phyloP scores from a whole-genome alignment of 2,113 vertebrate genomes.

The Crotalus viridis region DNA sequence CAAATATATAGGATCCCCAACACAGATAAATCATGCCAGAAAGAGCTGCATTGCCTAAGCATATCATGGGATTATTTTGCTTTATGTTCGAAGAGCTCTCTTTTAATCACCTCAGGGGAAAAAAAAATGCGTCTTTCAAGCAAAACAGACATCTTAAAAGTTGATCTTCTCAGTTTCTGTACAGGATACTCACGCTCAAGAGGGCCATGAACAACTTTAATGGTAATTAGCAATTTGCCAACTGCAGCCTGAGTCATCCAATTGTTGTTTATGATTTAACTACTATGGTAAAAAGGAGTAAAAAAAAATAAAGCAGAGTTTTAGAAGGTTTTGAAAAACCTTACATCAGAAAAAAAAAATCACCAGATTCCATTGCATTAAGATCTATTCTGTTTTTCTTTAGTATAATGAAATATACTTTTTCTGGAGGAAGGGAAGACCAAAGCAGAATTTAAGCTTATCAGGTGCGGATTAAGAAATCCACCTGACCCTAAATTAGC shows the following conservation, averaged over 20 bases:
- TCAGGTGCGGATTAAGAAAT: background rate
- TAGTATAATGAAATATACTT: slow-evolving; percentile 41
- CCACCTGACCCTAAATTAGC: background rate
- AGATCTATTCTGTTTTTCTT: slow-evolving; percentile 46
- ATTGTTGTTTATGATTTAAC: slow-evolving; percentile 73
- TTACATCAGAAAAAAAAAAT: slow-evolving; percentile 54
- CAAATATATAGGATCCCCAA: slow-evolving; percentile 10
- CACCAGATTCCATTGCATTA: slow-evolving; percentile 54
- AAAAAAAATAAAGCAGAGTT: slow-evolving; percentile 52
- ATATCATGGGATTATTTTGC: slow-evolving; percentile 64
- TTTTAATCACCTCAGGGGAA: slow-evolving; percentile 50
- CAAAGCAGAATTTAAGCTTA: background rate
- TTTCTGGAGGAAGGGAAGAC: slow-evolving; percentile 11
- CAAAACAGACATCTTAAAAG: slow-evolving; percentile 50
- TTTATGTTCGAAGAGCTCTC: slow-evolving; percentile 59
- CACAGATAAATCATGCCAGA: slow-evolving; percentile 53
- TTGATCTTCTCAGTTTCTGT: slow-evolving; percentile 50
- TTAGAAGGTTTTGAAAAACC: slow-evolving; percentile 36
- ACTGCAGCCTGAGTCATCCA: slow-evolving; percentile 66
- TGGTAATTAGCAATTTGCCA: slow-evolving; percentile 67
- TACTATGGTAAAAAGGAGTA: slow-evolving; percentile 51
- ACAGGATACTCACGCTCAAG: slow-evolving; percentile 56
- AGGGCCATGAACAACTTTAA: slow-evolving; percentile 65
- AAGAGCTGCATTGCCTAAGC: slow-evolving; percentile 52
- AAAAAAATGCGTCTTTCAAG: slow-evolving; percentile 42